Conservation (phyloP, 2,888 invertebrate species). For the Hemistola chrysoprasaria region DNA sequence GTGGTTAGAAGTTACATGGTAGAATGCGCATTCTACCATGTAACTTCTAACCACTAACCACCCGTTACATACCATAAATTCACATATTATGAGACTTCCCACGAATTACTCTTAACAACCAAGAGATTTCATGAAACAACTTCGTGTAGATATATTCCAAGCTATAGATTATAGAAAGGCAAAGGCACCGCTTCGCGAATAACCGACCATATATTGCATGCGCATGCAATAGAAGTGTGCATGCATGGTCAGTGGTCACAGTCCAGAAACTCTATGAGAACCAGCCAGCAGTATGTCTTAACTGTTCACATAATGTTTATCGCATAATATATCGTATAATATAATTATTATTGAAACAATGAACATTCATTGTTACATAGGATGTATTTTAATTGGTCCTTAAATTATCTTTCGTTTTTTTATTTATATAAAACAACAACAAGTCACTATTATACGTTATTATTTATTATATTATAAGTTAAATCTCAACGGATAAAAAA, state of each 20-base stretch:
- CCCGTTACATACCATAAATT: slow-evolving; percentile 1
- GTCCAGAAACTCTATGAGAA: slow-evolving; percentile 75
- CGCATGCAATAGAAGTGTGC: slow-evolving; percentile 39
- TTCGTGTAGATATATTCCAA: slow-evolving; percentile 41
- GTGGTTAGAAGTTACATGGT: slow-evolving; percentile 38
- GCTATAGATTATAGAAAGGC: no score
- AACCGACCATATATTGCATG: no score
- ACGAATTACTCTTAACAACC: slow-evolving; percentile 12
- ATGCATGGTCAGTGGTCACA: no score
- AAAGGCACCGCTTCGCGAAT: slow-evolving; percentile 58
- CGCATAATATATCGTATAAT: no score
- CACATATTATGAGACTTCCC: slow-evolving; percentile 8
- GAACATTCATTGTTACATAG: slow-evolving; percentile 25
- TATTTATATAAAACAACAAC: no score
- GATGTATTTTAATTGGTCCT: no score
- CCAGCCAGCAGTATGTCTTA: slow-evolving; percentile 38
- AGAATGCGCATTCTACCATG: slow-evolving; percentile 46
- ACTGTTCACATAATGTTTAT: slow-evolving; percentile 47
- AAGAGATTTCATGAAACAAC: slow-evolving; percentile 33
- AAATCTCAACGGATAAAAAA: slow-evolving; percentile 9
- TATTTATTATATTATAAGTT: no score
- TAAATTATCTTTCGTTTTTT: no score
- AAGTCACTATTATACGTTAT: no score
- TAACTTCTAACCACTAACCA: slow-evolving; percentile 29
- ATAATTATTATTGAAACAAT: slow-evolving; percentile 25